phyloP scores from a whole-genome alignment of 2,113 vertebrate species.

The Myocastor coypus region DNA sequence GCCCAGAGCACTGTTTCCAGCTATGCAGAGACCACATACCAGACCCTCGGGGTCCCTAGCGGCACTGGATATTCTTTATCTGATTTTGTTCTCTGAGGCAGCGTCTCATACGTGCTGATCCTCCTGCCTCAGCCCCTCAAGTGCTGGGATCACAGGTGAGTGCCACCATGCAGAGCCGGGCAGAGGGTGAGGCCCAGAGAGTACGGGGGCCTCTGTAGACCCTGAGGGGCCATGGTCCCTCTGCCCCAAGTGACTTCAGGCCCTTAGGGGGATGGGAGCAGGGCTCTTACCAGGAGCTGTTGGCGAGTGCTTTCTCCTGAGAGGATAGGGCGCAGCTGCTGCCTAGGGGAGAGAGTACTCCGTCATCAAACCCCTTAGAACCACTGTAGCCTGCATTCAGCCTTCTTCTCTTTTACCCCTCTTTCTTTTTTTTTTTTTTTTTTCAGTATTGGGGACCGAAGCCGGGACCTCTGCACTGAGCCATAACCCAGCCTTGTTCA shows the following conservation, averaged over 20 bases:
- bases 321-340: background rate
- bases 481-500: background rate
- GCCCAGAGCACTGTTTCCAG: too few species aligned
- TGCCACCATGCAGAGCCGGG: background rate
- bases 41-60: accelerated
- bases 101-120: background rate
- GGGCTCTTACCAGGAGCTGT: constrained; percentile 76
- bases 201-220: accelerated
- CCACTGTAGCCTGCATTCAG: background rate
- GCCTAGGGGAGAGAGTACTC: constrained; percentile 56
- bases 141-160: background rate
- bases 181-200: accelerated
- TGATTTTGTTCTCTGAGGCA: background rate
- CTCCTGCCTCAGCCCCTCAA: background rate
- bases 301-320: constrained; percentile 77
- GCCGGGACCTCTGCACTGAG: background rate
- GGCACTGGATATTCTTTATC: background rate
- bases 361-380: accelerated
- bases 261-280: accelerated
- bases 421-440: background rate
- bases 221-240: accelerated
- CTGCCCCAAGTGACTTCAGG: background rate
- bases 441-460: background rate
- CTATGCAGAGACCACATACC: accelerated
- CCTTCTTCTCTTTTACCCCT: background rate